phyloP scores from a whole-genome alignment of 2,888 invertebrate genomes.

The Oscheius sp. region DNA sequence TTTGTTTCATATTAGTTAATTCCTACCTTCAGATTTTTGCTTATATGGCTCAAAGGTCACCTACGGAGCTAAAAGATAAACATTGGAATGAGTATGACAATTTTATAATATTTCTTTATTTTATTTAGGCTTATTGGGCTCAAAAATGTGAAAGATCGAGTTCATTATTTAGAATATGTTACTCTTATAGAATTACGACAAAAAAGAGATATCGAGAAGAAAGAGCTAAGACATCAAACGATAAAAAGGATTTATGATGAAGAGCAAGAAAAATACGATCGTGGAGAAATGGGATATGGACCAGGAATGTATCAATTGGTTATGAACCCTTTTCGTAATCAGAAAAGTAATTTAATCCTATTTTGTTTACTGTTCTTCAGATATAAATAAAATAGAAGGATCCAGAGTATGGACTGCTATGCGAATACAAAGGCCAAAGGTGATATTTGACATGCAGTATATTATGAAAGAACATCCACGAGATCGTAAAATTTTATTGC shows the following conservation, averaged over 20 bases:
- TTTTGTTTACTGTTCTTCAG: slow-evolving; percentile 29
- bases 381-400: slow-evolving; percentile 37
- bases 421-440: slow-evolving; percentile 33
- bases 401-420: slow-evolving; percentile 31
- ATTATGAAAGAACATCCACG: slow-evolving; percentile 15
- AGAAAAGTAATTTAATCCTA: slow-evolving; percentile 45
- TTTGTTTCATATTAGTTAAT: not conserved
- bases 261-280: slow-evolving; percentile 31
- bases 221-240: not conserved
- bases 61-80: slow-evolving; percentile 38
- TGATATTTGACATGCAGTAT: slow-evolving; percentile 48
- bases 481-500: slow-evolving; percentile 34
- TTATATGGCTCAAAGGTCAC: slow-evolving; percentile 52
- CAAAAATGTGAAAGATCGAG: slow-evolving; percentile 32
- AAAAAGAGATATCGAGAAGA: slow-evolving; percentile 21
- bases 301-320: slow-evolving; percentile 50
- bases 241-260: not conserved
- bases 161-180: slow-evolving; percentile 45
- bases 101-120: not conserved
- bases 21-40: slow-evolving; percentile 37
- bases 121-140: slow-evolving; percentile 26
- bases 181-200: slow-evolving; percentile 41
- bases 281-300: slow-evolving; percentile 62
- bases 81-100: slow-evolving; percentile 40
- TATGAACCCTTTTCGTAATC: slow-evolving; percentile 46